Evolutionary conservation across 2,113 vertebrate species (phyloP), one percentile per base, ranked within the genome.

Genomic region (Ranitomeya variabilis): DNA sequence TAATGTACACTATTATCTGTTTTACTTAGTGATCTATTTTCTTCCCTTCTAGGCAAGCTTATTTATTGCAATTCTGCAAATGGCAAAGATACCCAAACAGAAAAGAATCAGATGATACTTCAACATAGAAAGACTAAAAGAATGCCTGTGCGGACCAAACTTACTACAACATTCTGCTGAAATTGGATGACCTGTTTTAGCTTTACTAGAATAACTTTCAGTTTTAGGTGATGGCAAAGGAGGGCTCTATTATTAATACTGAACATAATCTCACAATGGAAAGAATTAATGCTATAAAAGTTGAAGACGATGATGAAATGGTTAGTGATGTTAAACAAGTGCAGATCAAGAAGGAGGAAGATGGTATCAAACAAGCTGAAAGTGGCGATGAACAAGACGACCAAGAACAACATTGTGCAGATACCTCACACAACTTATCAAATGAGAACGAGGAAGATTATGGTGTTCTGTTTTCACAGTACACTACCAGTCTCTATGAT

Each of bases 401-500:
- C 3, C 83, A 92, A 78, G 96, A 94, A 85, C 91, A 94, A 1
- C 93, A 93, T 88, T 95, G 91, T 2, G 76, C 95, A 83, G 93
- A 90, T 89, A 94, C 95, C 6, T 62, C 96, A 4, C 95, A 95
- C 74, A 95, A 94, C 87, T 89, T 94, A 79, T 94, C 94, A 15
- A 76, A 76, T 74, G 96, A 97, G 87, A 94, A 92, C 0, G 97
- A 97, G 64, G 97, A 98, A 2, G 97, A 98, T 71, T 98, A 96
- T 69, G 96, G 95, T 81, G 95, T 95, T 87, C 93, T 99, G 73
- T 94, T 99, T 91, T 97, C 96, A 23, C 97, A 96, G 88, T 99
- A 99, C 90, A 96, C 96, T 80, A 98, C 97, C 92, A 98, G 97
- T 0, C 95, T 99, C 89, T 99, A 99, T 66, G 97, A 97, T 84